These are phyloP conservation scores for Zaprionus lineosus DNA, from an alignment of 2,888 invertebrate species.

Conservation along the genomic window DNA sequence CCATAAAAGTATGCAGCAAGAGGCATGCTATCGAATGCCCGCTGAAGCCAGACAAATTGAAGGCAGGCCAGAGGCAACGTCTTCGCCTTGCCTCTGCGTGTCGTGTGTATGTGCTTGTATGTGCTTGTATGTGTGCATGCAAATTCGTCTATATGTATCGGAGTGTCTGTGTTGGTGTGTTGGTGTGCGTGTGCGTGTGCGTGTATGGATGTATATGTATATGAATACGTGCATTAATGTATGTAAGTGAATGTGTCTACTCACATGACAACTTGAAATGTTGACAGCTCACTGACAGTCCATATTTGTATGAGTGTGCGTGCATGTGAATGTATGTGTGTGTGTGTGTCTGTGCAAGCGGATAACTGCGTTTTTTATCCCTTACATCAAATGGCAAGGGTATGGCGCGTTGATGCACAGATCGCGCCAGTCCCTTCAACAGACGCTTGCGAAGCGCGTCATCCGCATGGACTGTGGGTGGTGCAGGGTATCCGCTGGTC, in stretches of 20 bases:
- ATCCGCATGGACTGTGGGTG: no score
- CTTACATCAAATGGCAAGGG: neutral
- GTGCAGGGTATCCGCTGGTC: constrained; percentile 12
- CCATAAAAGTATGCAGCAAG: constrained; percentile 64
- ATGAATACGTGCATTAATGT: constrained; percentile 3
- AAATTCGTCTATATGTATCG: no score
- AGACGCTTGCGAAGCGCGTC: no score
- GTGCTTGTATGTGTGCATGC: neutral
- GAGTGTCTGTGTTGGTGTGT: neutral
- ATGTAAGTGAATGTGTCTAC: constrained; percentile 43
- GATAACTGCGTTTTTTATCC: constrained; percentile 27
- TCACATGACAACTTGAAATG: constrained; percentile 75
- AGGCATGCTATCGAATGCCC: constrained; percentile 52
- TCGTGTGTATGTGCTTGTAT: neutral
- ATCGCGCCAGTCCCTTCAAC: no score
- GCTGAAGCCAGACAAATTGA: constrained; percentile 69
- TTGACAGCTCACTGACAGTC: constrained; percentile 72
- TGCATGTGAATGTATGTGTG: constrained; percentile 11
- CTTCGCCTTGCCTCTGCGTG: constrained; percentile 39
- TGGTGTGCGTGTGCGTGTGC: neutral
- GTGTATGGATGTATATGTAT: neutral
- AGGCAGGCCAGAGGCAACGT: constrained; percentile 63
- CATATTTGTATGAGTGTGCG: constrained; percentile 27
- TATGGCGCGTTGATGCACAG: neutral
- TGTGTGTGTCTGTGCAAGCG: constrained; percentile 18